These are phyloP conservation scores for Thalassoma bifasciatum DNA, from an alignment of 2,113 vertebrate genomes.

Conservation along the genomic window DNA sequence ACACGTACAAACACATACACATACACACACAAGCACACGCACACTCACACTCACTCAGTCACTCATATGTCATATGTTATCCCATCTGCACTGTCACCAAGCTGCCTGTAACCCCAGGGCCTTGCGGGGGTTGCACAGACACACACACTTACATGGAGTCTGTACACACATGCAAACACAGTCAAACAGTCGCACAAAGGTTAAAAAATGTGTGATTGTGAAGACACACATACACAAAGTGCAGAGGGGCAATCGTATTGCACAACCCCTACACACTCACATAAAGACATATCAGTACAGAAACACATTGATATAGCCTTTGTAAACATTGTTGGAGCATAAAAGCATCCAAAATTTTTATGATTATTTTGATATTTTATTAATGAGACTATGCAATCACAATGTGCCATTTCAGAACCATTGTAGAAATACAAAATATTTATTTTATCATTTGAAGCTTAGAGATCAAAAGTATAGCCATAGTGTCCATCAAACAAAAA, in stretches of 20 bases:
- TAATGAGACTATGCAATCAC: too few species aligned
- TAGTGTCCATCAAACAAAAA: too few species aligned
- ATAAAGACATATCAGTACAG: conserved; percentile 2
- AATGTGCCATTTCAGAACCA: too few species aligned
- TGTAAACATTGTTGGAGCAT: conserved; percentile 9
- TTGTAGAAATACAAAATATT: too few species aligned
- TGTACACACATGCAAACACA: conserved; percentile 25
- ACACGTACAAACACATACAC: conserved; percentile 7
- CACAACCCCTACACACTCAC: conserved; percentile 16
- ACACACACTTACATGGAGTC: conserved; percentile 41
- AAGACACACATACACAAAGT: conserved; percentile 38
- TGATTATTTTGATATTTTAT: too few species aligned
- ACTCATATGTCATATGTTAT: conserved; percentile 88
- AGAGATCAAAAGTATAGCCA: too few species aligned
- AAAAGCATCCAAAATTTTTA: too few species aligned
- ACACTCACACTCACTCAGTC: conserved; percentile 62
- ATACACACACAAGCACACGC: conserved; percentile 25
- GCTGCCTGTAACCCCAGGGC: conserved; percentile 82
- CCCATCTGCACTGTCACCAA: conserved; percentile 86
- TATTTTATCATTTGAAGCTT: too few species aligned
- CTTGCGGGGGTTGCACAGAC: conserved; percentile 57
- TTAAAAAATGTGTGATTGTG: conserved; percentile 38
- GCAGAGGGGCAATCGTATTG: conserved; percentile 44
- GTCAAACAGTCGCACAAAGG: conserved; percentile 51
- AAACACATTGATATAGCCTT: not conserved